Evolutionary conservation across 2,797 vertebrate genomes (phyloP).

Genomic region (Perdix hodgsoniae): DNA sequence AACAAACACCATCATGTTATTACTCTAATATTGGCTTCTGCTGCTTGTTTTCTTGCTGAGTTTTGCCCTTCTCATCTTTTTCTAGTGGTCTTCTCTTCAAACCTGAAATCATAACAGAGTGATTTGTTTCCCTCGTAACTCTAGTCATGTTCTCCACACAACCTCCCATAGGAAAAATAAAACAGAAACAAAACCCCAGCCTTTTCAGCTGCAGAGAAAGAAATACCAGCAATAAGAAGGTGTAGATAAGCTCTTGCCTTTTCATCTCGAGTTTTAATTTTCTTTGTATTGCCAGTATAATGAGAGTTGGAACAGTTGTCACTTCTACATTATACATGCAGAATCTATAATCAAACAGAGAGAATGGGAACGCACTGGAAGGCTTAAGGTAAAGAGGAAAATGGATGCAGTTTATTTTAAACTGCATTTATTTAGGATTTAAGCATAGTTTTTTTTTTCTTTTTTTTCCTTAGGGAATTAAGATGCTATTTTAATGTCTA

Average conservation of each 20-base stretch:
- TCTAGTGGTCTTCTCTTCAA: not conserved
- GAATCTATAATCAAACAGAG: not conserved
- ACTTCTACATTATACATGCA: not conserved
- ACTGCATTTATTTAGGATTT: slow-evolving; percentile 52
- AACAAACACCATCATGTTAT: not conserved
- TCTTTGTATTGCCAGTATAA: not conserved
- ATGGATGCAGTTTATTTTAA: slow-evolving; percentile 52
- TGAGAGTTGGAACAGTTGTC: not conserved
- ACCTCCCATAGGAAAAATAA: not conserved
- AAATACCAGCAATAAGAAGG: not conserved
- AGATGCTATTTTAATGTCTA: slow-evolving; percentile 54
- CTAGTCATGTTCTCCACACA: not conserved
- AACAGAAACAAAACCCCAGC: not conserved
- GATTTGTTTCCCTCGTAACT: not conserved
- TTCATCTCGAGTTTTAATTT: not conserved
- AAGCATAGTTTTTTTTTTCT: slow-evolving; percentile 14
- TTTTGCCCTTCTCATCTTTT: not conserved
- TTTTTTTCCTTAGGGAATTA: slow-evolving; percentile 26
- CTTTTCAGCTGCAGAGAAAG: not conserved
- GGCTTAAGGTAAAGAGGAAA: slow-evolving; percentile 26
- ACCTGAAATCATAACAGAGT: not conserved
- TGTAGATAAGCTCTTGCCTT: not conserved
- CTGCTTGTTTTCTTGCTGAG: not conserved
- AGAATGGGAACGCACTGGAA: slow-evolving; percentile 23
- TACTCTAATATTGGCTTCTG: not conserved